Conservation (phyloP, 2,113 vertebrate genomes). For the Meles meles region DNA sequence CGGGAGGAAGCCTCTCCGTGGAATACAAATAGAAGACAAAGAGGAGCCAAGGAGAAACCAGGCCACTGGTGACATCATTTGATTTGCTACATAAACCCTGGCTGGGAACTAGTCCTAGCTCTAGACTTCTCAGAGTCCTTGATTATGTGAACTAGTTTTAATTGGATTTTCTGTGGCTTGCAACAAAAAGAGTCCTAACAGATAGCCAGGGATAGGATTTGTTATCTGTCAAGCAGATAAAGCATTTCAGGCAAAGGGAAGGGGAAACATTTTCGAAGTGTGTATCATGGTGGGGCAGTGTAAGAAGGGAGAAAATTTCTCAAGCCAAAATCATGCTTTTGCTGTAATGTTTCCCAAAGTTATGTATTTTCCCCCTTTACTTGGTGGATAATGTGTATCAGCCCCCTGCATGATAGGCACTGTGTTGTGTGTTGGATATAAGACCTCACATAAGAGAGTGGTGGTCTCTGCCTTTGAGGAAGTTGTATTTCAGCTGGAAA, state of each 20-base stretch:
- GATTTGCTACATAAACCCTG: background rate
- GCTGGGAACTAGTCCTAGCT: background rate
- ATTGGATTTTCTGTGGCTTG: background rate
- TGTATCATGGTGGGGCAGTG: background rate
- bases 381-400: background rate
- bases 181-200: background rate
- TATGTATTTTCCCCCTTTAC: background rate
- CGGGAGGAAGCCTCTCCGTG: too few species aligned
- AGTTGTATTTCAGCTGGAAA: background rate
- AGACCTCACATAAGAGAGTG: background rate
- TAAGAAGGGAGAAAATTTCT: background rate
- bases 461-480: background rate
- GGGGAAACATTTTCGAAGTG: background rate
- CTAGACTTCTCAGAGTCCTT: background rate
- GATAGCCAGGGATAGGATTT: background rate
- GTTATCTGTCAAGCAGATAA: background rate
- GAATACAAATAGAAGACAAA: background rate
- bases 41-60: background rate
- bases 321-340: background rate
- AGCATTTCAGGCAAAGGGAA: background rate
- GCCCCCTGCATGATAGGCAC: background rate
- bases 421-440: background rate
- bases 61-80: background rate
- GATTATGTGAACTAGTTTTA: background rate
- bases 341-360: background rate